Conservation (phyloP, 1,140 invertebrate genomes). For the Lamellibrachia luymesi region DNA sequence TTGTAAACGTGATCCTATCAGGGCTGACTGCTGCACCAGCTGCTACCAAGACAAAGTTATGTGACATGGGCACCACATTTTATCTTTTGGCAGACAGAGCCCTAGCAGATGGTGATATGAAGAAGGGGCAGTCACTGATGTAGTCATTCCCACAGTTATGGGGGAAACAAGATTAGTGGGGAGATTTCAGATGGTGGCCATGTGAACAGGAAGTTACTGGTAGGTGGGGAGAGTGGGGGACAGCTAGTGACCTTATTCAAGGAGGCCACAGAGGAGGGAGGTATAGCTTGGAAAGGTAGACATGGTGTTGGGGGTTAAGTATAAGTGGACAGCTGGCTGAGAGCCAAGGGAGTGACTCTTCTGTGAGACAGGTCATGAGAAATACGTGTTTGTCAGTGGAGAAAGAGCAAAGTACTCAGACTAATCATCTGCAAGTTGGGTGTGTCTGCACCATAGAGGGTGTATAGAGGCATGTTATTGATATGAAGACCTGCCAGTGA, state of each 20-base stretch:
- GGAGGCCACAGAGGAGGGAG: neutral
- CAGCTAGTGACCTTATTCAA: neutral
- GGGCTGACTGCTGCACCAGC: neutral
- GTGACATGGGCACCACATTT: neutral
- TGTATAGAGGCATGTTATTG: neutral
- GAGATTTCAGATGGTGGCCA: neutral
- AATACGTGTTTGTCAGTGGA: neutral
- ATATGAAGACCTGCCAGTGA: neutral
- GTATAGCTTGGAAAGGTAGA: neutral
- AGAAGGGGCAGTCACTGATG: neutral
- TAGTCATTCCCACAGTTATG: neutral
- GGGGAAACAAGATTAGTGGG: neutral
- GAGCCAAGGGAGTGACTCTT: neutral
- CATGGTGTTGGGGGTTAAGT: neutral
- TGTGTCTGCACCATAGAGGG: neutral
- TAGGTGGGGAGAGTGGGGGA: neutral
- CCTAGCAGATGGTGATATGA: neutral
- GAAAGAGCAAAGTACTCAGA: constrained; percentile 4
- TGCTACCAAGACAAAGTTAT: neutral
- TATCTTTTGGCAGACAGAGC: neutral
- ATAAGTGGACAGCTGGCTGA: neutral
- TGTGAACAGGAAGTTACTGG: neutral
- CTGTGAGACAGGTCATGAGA: neutral
- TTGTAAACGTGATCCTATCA: neutral
- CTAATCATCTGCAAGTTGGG: neutral